Conservation (phyloP, 23 tunicate genomes). For the Halocynthia aurantium region DNA sequence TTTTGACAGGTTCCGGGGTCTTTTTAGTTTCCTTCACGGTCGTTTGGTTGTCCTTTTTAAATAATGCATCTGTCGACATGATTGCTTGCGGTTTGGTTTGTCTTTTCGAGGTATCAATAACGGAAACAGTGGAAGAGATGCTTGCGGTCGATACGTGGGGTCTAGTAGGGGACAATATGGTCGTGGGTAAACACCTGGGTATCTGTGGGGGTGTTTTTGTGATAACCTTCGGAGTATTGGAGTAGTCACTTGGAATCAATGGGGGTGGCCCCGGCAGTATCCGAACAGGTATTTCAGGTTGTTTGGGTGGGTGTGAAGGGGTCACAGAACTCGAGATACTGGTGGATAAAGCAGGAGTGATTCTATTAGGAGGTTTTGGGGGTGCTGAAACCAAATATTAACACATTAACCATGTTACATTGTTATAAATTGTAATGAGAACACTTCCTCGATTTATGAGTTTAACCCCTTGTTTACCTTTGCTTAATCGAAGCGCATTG, state of each 20-base stretch:
- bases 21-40: background rate
- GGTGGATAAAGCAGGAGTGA: too few relatives aligned
- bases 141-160: background rate
- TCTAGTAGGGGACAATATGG: background rate
- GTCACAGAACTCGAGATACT: too few relatives aligned
- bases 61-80: constrained; percentile 10
- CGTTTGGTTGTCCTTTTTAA: constrained; percentile 1
- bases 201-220: background rate
- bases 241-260: background rate
- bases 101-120: background rate
- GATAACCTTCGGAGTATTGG: background rate
- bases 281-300: too few relatives aligned
- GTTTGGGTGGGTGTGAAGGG: too few relatives aligned
- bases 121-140: background rate
- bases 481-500: too few relatives aligned
- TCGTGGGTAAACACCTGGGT: background rate
- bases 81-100: background rate
- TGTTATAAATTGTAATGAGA: too few relatives aligned
- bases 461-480: too few relatives aligned
- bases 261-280: constrained; percentile 4
- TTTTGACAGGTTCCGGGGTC: background rate
- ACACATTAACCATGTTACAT: too few relatives aligned
- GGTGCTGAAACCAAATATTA: too few relatives aligned
- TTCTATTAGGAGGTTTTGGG: too few relatives aligned
- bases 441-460: too few relatives aligned